Evolutionary conservation across 1,140 invertebrate species (phyloP), one percentile per base, ranked within the genome.

Genomic region (Druon quercuslanigerum): DNA sequence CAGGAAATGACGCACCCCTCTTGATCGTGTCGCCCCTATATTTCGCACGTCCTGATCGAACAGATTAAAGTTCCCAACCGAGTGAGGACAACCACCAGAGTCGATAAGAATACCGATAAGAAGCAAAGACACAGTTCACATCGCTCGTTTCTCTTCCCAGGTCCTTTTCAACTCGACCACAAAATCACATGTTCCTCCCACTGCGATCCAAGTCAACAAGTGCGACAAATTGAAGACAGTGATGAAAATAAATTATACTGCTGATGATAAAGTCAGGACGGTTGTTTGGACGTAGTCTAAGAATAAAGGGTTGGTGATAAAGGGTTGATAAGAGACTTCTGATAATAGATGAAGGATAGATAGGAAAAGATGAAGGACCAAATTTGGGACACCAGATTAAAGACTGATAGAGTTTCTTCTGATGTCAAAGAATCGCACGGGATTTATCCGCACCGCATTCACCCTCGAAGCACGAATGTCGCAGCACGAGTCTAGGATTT

Each of bases 131-230:
- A 66, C 60, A 66, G 40, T 66, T 66, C 60, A 66, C 60, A 66
- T 66, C n/a, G 60, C 40, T 66, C 25, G 13, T 40, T 40, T 40
- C 33, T 66, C 14, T 40, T 17, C 0, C 9, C 13, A 54, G 52
- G 16, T 54, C 17, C n/a, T 3, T n/a, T 54, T 54, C 14, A 57
- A 57, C 8, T 25, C 17, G 19, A 20, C 56, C 56, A 57, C 56
- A n/a, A 66, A 14, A 66, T 66, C 60, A 66, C 60, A 66, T 66
- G 60, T 66, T 66, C 54, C 60, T 33, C 8, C 60, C 60, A 66
- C 60, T 66, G 25, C 40, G 25, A 66, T 14, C 60, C 20, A 54
- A 54, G n/a, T 6, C 17, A 2, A 17, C n/a, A 54, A 54, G 17
- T 9, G 52, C 52, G 33, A 60, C 20, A 60, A 60, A 16, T 16